These are phyloP conservation scores for Unio pictorum DNA, from an alignment of 2,888 invertebrate species.

Conservation along the genomic window DNA sequence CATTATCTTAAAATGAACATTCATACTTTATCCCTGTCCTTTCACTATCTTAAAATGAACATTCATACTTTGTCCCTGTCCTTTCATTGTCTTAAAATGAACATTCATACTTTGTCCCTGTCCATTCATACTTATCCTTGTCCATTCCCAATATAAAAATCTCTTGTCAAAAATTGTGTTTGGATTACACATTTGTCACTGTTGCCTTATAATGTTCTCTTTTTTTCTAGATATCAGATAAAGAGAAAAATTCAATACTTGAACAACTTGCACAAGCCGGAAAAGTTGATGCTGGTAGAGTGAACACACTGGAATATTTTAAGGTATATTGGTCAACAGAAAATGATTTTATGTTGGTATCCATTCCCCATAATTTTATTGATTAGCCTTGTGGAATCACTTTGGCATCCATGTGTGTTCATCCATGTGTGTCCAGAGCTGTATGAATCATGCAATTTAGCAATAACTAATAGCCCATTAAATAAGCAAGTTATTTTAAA, in stretches of 20 bases:
- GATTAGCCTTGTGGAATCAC: too few relatives aligned
- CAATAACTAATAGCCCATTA: too few relatives aligned
- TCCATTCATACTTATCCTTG: neutral
- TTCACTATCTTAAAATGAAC: too few relatives aligned
- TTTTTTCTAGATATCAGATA: conserved; percentile 45
- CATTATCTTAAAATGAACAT: neutral
- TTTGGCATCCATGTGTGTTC: too few relatives aligned
- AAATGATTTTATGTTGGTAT: neutral
- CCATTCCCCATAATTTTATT: too few relatives aligned
- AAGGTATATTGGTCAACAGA: conserved; percentile 38
- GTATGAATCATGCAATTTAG: too few relatives aligned
- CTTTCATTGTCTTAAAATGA: too few relatives aligned
- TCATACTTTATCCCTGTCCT: too few relatives aligned
- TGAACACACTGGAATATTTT: conserved; percentile 50
- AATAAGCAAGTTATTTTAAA: too few relatives aligned
- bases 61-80: too few relatives aligned
- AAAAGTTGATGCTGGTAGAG: conserved; percentile 30
- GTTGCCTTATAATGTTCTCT: neutral
- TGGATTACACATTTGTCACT: neutral
- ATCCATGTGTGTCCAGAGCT: too few relatives aligned
- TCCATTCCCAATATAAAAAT: neutral
- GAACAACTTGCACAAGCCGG: conserved; percentile 47
- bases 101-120: too few relatives aligned
- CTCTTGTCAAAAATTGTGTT: neutral
- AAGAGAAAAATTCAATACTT: conserved; percentile 43